Evolutionary conservation across 2,113 vertebrate species (phyloP).

Genomic region (Salvator merianae): DNA sequence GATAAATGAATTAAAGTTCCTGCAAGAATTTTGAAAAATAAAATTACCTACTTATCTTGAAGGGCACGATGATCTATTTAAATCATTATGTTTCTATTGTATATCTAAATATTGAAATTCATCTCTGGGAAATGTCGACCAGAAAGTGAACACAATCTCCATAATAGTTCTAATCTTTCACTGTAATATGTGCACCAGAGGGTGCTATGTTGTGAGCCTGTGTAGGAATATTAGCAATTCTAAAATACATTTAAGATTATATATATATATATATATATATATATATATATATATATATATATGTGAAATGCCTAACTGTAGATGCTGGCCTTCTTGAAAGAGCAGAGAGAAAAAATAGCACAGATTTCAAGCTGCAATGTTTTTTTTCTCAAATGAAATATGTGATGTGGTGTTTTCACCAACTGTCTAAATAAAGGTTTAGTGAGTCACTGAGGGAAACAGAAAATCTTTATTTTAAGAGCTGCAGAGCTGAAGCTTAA

Average conservation of each 20-base stretch:
- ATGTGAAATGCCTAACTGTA: constrained; percentile 55
- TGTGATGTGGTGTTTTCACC: constrained; percentile 77
- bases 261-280: too few species aligned
- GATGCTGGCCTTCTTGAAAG: constrained; percentile 59
- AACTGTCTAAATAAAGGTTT: constrained; percentile 84
- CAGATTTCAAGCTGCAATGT: constrained; percentile 54
- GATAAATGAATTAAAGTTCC: constrained; percentile 12
- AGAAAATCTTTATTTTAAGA: constrained; percentile 80
- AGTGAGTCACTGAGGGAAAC: constrained; percentile 79
- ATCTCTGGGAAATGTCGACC: constrained; percentile 58
- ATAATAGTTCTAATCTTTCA: constrained; percentile 46
- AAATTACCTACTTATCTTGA: background rate
- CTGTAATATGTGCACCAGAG: constrained; percentile 64
- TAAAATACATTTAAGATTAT: constrained; percentile 48
- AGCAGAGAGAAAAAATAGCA: constrained; percentile 61
- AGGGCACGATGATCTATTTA: constrained; percentile 33
- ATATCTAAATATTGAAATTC: constrained; percentile 60
- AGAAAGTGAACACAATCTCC: constrained; percentile 53
- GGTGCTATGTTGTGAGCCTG: constrained; percentile 66
- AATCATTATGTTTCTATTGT: constrained; percentile 49
- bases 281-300: too few species aligned
- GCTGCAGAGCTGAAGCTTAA: constrained; percentile 71
- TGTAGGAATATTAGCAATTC: constrained; percentile 42
- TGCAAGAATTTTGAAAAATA: constrained; percentile 14
- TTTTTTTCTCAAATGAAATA: constrained; percentile 68